Conservation (phyloP, 2,888 invertebrate species). For the Mesodorylaimus sp. region DNA sequence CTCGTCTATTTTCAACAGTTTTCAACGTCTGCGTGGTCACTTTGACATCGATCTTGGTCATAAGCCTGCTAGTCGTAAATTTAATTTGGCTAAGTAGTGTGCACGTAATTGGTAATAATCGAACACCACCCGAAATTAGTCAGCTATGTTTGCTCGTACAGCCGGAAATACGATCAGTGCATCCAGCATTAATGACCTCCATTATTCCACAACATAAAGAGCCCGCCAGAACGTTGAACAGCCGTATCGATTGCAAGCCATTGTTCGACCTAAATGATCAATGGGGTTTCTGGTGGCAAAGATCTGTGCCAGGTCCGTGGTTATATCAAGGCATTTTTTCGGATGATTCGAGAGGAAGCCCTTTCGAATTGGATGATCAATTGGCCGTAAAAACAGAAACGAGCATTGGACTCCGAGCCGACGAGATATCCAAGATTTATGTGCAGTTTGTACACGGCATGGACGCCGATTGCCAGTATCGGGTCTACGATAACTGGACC, state of each 20-base stretch:
- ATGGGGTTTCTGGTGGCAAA: not conserved
- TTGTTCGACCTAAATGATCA: constrained; percentile 1
- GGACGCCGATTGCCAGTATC: not conserved
- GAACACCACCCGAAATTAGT: constrained; percentile 1
- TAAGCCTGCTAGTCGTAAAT: constrained; percentile 5
- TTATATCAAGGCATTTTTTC: no score
- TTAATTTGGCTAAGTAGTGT: constrained; percentile 5
- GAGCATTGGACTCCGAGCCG: not conserved
- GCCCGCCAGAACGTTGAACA: not conserved
- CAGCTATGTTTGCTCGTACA: constrained; percentile 1
- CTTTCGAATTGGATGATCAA: no score
- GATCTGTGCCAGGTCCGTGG: not conserved
- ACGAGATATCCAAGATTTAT: not conserved
- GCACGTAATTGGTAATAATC: constrained; percentile 4
- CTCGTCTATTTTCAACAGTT: not conserved
- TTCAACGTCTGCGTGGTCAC: constrained; percentile 3
- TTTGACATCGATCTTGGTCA: not conserved
- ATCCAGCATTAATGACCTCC: not conserved
- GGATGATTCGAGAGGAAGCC: no score
- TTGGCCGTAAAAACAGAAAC: not conserved
- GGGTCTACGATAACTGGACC: not conserved
- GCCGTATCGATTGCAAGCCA: constrained; percentile 4
- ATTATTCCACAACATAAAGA: not conserved
- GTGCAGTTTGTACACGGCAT: not conserved
- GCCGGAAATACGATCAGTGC: not conserved